These are phyloP conservation scores for Tolypeutes matacus DNA, from an alignment of 2,797 vertebrate genomes.

Conservation along the genomic window DNA sequence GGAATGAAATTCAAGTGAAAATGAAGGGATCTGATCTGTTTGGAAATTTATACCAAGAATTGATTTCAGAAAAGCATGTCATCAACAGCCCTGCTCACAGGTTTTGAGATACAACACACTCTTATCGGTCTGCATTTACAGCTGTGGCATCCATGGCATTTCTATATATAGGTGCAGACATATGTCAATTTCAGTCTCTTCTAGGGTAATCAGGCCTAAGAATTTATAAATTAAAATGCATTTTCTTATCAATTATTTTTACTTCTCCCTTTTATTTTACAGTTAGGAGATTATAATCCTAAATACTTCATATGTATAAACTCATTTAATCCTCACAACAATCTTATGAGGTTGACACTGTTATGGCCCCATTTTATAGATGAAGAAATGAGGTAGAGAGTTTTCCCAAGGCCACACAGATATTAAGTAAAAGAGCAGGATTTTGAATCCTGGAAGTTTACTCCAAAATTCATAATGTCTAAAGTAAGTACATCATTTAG, in stretches of 20 bases:
- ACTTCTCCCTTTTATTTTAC: neutral
- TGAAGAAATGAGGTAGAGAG: slow-evolving; percentile 10
- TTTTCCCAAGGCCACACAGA: neutral
- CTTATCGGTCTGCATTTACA: too few relatives aligned
- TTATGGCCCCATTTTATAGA: neutral
- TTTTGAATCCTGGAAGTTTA: neutral
- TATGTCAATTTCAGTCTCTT: neutral
- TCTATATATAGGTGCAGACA: neutral
- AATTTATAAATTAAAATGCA: slow-evolving; percentile 30
- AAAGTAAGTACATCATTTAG: neutral
- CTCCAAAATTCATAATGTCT: neutral
- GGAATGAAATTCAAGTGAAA: slow-evolving; percentile 20
- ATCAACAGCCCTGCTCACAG: neutral
- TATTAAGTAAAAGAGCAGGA: neutral
- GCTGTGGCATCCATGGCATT: neutral
- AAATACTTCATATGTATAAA: neutral
- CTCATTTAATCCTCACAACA: neutral
- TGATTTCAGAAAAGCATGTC: neutral
- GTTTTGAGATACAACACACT: neutral
- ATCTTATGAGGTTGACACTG: neutral
- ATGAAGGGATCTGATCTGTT: slow-evolving; percentile 22
- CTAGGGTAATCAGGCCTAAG: neutral
- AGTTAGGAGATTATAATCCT: neutral
- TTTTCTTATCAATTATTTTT: neutral
- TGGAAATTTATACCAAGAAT: neutral